phyloP scores from a whole-genome alignment of 2,888 invertebrate species.

The Eristalinus sepulchralis region DNA sequence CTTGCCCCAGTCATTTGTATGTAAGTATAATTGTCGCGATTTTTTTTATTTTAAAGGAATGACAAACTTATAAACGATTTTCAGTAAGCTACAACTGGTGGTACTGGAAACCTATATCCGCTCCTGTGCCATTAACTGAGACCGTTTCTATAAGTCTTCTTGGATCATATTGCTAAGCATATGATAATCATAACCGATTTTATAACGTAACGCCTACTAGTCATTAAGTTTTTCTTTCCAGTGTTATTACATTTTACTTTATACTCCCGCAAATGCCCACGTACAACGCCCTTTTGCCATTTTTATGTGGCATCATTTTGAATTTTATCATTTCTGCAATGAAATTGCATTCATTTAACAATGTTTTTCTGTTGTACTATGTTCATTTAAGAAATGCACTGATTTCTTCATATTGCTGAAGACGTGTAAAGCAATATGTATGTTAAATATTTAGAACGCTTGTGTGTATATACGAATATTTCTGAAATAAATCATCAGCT shows the following conservation, averaged over 20 bases:
- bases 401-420: slow-evolving; percentile 1
- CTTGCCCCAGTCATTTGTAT: slow-evolving; percentile 87
- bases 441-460: slow-evolving; percentile 7
- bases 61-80: slow-evolving; percentile 73
- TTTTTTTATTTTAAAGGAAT: not conserved
- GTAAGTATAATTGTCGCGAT: slow-evolving; percentile 84
- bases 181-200: slow-evolving; percentile 40
- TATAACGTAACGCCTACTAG: slow-evolving; percentile 58
- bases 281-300: not conserved
- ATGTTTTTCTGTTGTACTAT: not conserved
- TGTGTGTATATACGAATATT: slow-evolving; percentile 28
- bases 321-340: not conserved
- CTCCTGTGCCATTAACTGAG: slow-evolving; percentile 83
- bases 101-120: slow-evolving; percentile 88
- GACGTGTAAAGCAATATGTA: not conserved
- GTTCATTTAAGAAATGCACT: not conserved
- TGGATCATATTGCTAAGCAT: slow-evolving; percentile 85
- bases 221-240: slow-evolving; percentile 59
- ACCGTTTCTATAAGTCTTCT: slow-evolving; percentile 84
- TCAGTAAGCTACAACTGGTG: slow-evolving; percentile 90
- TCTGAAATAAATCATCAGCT: slow-evolving; percentile 12
- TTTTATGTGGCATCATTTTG: not conserved
- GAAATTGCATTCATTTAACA: not conserved
- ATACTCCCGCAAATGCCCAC: not conserved
- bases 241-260: slow-evolving; percentile 1